Percentiles rank a stretch among this genome's conserved stretches.
Evolutionary conservation across 2,888 invertebrate genomes (phyloP).

Genomic region (Ochropacha duplaris): DNA sequence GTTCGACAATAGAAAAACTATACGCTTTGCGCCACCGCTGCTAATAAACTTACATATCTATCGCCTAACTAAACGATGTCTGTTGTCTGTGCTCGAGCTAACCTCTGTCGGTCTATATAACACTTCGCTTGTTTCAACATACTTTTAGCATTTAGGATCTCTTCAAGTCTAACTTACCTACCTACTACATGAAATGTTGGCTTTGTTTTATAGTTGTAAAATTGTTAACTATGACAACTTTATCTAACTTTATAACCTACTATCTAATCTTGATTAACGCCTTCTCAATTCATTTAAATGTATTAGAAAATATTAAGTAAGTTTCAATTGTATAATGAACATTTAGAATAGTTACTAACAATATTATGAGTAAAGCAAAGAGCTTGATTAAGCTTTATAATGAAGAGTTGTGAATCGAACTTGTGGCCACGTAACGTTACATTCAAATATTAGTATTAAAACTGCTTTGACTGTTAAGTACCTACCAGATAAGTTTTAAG

Average conservation of each 20-base stretch:
- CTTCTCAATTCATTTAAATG: slow-evolving; percentile 57
- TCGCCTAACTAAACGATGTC: slow-evolving; percentile 34
- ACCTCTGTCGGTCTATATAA: slow-evolving; percentile 67
- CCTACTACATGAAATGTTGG: slow-evolving; percentile 42
- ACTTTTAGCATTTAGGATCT: slow-evolving; percentile 41
- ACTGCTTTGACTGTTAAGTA: slow-evolving; percentile 61
- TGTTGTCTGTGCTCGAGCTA: slow-evolving; percentile 43
- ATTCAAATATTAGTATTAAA: slow-evolving; percentile 63
- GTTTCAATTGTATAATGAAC: slow-evolving; percentile 54
- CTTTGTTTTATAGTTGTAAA: slow-evolving; percentile 45
- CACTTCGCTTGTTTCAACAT: slow-evolving; percentile 65
- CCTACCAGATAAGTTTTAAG: slow-evolving; percentile 53
- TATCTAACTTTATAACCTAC: slow-evolving; percentile 46
- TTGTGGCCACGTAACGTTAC: slow-evolving; percentile 77
- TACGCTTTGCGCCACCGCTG: slow-evolving; percentile 31
- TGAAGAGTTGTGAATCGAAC: slow-evolving; percentile 82
- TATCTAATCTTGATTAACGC: slow-evolving; percentile 58
- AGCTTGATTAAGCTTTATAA: slow-evolving; percentile 82
- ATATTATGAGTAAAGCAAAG: slow-evolving; percentile 71
- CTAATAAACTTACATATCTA: slow-evolving; percentile 6
- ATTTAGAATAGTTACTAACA: slow-evolving; percentile 57
- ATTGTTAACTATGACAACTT: slow-evolving; percentile 48
- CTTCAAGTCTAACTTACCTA: slow-evolving; percentile 39
- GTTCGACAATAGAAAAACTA: not conserved
- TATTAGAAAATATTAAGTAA: slow-evolving; percentile 46